Evolutionary conservation across 2,888 invertebrate species (phyloP).

Genomic region (Smittia sp.): DNA sequence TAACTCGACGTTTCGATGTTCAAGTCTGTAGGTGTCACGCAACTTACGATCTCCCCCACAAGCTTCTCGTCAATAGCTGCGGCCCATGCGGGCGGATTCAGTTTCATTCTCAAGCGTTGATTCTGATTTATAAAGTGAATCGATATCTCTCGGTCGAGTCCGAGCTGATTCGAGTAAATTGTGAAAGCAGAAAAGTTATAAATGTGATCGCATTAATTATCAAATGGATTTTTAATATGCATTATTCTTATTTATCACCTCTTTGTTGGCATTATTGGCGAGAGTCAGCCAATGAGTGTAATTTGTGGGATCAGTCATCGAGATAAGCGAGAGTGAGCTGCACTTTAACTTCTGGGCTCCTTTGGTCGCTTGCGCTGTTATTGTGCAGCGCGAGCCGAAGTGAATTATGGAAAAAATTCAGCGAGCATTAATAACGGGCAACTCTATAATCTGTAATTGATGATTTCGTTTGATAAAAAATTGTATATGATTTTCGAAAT

Average conservation of each 20-base stretch:
- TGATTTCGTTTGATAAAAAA: slow-evolving; percentile 39
- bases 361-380: not conserved
- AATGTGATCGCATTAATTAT: slow-evolving; percentile 38
- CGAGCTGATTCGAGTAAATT: not conserved
- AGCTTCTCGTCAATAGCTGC: not conserved
- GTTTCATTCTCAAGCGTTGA: slow-evolving; percentile 7
- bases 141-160: not conserved
- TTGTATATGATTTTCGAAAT: slow-evolving; percentile 36
- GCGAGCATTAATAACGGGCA: slow-evolving; percentile 24
- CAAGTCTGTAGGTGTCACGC: too few species aligned
- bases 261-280: slow-evolving; percentile 23
- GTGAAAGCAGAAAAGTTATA: slow-evolving; percentile 14
- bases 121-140: slow-evolving; percentile 20
- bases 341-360: not conserved
- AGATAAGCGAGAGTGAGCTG: slow-evolving; percentile 1
- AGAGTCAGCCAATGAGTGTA: slow-evolving; percentile 30
- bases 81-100: not conserved
- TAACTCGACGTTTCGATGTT: too few species aligned
- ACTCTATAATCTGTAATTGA: slow-evolving; percentile 38
- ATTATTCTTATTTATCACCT: slow-evolving; percentile 40
- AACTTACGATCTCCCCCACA: too few species aligned
- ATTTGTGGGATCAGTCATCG: slow-evolving; percentile 33
- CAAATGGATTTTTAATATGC: slow-evolving; percentile 41
- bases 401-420: not conserved
- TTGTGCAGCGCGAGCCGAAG: not conserved